Evolutionary conservation across 2,888 invertebrate species (phyloP).

Genomic region (Panorpa germanica): DNA sequence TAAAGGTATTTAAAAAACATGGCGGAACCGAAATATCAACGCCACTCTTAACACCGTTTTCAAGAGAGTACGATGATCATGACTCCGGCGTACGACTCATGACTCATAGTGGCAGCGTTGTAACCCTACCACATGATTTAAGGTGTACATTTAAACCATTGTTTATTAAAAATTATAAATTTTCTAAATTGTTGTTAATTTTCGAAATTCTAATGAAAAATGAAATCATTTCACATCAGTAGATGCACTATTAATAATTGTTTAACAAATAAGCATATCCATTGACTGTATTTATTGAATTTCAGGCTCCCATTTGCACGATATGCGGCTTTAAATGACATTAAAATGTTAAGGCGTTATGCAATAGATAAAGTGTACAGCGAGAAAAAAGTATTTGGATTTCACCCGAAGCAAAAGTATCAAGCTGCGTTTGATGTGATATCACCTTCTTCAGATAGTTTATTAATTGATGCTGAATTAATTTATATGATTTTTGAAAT

Average conservation of each 20-base stretch:
- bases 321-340: conserved; percentile 61
- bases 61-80: conserved; percentile 33
- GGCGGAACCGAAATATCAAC: conserved; percentile 65
- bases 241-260: background rate
- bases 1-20: conserved; percentile 48
- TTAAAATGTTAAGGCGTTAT: conserved; percentile 64
- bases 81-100: conserved; percentile 58
- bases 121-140: conserved; percentile 71
- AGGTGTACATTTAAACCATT: conserved; percentile 30
- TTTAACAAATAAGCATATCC: background rate
- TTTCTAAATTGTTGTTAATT: conserved; percentile 5
- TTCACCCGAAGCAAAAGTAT: conserved; percentile 74
- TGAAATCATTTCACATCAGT: background rate
- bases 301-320: conserved; percentile 54
- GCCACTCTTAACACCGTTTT: conserved; percentile 63
- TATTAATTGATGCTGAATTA: conserved; percentile 6
- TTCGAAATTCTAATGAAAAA: conserved; percentile 9
- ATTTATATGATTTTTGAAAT: conserved; percentile 29
- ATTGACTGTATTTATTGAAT: conserved; percentile 10
- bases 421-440: conserved; percentile 92
- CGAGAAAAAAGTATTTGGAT: conserved; percentile 57
- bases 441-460: conserved; percentile 43
- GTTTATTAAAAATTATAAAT: conserved; percentile 5
- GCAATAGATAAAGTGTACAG: conserved; percentile 74
- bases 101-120: conserved; percentile 72